phyloP scores from a whole-genome alignment of 2,797 vertebrate species.

The Zalophus californianus region DNA sequence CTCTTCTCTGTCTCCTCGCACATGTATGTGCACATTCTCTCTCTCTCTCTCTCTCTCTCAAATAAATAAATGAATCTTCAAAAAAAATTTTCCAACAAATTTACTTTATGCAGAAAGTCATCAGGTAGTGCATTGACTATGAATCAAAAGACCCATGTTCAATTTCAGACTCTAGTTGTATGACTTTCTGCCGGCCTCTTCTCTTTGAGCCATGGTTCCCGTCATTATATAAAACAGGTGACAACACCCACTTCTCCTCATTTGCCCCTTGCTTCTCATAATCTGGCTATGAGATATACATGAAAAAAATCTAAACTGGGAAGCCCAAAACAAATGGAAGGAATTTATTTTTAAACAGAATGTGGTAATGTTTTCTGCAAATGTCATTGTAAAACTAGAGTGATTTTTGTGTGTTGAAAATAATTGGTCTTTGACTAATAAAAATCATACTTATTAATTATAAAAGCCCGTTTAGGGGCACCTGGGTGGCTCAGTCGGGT shows the following conservation, averaged over 20 bases:
- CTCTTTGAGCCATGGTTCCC: background rate
- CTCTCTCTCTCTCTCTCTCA: too few relatives aligned
- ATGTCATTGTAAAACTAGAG: background rate
- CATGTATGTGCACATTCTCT: too few relatives aligned
- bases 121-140: background rate
- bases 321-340: background rate
- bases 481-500: background rate
- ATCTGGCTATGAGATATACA: background rate
- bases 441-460: background rate
- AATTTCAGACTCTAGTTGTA: background rate
- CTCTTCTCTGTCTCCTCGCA: too few relatives aligned
- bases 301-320: background rate
- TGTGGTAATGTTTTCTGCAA: background rate
- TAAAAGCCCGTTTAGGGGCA: background rate
- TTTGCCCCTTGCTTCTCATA: background rate
- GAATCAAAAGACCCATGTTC: background rate
- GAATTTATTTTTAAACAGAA: background rate
- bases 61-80: too few relatives aligned
- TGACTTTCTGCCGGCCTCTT: background rate
- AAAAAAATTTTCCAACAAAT: background rate
- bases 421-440: slow-evolving; percentile 9
- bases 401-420: background rate
- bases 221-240: background rate
- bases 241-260: background rate
- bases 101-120: background rate